Evolutionary conservation across 2,888 invertebrate species (phyloP).

Genomic region (Drosophila cracens): DNA sequence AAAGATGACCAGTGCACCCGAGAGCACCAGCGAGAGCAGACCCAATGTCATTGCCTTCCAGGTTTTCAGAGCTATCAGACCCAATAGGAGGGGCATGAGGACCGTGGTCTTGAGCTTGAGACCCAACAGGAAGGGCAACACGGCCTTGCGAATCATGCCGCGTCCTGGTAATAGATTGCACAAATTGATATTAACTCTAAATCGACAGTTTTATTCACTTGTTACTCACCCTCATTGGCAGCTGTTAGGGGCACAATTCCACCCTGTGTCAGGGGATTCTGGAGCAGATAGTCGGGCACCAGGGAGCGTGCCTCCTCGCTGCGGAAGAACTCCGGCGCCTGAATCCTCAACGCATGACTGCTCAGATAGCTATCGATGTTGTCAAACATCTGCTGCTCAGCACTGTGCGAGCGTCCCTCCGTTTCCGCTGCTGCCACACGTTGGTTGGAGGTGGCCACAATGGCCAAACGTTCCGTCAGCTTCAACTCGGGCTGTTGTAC

Average conservation of each 20-base stretch:
- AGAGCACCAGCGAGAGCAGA: constrained; percentile 92
- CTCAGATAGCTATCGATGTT: constrained; percentile 91
- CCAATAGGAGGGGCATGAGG: constrained; percentile 91
- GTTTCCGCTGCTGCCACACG: constrained; percentile 4
- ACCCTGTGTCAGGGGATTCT: constrained; percentile 87
- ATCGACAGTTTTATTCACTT: not conserved
- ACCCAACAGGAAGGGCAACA: constrained; percentile 93
- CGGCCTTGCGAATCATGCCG: constrained; percentile 92
- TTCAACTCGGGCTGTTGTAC: constrained; percentile 89
- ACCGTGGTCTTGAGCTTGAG: constrained; percentile 94
- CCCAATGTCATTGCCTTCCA: constrained; percentile 96
- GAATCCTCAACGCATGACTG: constrained; percentile 90
- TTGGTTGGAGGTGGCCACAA: constrained; percentile 88
- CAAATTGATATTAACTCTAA: not conserved
- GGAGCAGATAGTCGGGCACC: constrained; percentile 81
- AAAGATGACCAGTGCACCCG: constrained; percentile 94
- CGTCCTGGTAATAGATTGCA: constrained; percentile 87
- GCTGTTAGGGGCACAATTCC: constrained; percentile 90
- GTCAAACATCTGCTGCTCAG: constrained; percentile 87
- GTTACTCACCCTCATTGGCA: constrained; percentile 83
- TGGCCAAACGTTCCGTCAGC: constrained; percentile 91
- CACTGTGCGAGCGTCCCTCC: constrained; percentile 75
- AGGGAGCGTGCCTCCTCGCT: constrained; percentile 83
- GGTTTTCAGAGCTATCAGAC: constrained; percentile 93
- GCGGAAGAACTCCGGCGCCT: constrained; percentile 88